Conservation (phyloP, 2,113 vertebrate genomes). For the Grantiella picta region DNA sequence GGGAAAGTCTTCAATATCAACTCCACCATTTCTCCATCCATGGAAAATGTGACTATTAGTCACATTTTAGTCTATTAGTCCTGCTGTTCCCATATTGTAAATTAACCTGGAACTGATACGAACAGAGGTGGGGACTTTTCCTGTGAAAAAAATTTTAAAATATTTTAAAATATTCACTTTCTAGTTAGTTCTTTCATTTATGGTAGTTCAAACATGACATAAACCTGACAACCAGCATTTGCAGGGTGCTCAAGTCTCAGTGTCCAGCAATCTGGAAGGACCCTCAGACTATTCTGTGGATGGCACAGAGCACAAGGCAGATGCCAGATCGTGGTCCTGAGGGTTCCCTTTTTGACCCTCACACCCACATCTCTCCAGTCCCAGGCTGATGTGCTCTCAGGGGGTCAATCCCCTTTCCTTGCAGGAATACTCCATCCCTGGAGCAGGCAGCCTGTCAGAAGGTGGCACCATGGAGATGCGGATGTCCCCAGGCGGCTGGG, state of each 20-base stretch:
- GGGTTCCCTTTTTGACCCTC: neutral
- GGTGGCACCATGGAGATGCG: constrained; percentile 10
- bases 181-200: neutral
- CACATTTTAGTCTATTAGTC: neutral
- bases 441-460: neutral
- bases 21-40: neutral
- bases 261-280: neutral
- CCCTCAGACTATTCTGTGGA: rapidly evolving
- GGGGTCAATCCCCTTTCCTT: neutral
- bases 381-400: neutral
- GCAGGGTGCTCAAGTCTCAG: neutral
- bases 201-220: neutral
- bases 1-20: neutral
- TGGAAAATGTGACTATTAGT: neutral
- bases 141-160: neutral
- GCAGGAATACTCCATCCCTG: neutral
- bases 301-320: neutral
- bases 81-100: neutral
- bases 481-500: neutral
- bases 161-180: neutral
- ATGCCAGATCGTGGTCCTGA: rapidly evolving
- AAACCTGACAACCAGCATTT: neutral
- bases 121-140: neutral
- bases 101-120: neutral
- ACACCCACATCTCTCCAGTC: neutral